Conservation (phyloP, 1,140 invertebrate species). For the Drosophila pachea region DNA sequence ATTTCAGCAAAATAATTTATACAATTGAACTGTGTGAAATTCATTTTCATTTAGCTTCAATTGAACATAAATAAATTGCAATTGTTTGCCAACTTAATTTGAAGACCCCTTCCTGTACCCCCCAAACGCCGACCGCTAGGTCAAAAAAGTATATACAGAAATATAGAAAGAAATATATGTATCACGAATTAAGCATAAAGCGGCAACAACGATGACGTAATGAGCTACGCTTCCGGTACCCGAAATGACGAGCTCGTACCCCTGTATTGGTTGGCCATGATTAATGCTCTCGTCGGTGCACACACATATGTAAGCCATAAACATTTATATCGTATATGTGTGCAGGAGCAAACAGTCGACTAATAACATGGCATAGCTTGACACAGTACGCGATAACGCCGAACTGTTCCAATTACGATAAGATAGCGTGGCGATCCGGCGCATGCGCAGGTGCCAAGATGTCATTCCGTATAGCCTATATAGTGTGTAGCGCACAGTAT, state of each 20-base stretch:
- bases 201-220: slow-evolving; percentile 39
- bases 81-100: slow-evolving; percentile 16
- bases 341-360: neutral
- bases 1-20: neutral
- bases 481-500: slow-evolving; percentile 1
- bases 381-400: slow-evolving; percentile 23
- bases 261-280: slow-evolving; percentile 39
- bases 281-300: slow-evolving; percentile 47
- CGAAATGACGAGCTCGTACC: slow-evolving; percentile 32
- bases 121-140: too few relatives aligned
- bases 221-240: slow-evolving; percentile 35
- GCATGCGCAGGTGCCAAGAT: slow-evolving; percentile 53
- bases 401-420: slow-evolving; percentile 35
- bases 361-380: neutral
- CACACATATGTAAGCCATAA: slow-evolving; percentile 9
- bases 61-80: slow-evolving; percentile 5
- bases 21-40: slow-evolving; percentile 3
- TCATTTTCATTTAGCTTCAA: slow-evolving; percentile 5
- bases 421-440: slow-evolving; percentile 36
- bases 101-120: neutral
- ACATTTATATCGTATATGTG: too few relatives aligned
- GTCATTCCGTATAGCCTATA: slow-evolving; percentile 12
- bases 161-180: too few relatives aligned
- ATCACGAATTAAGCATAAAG: slow-evolving; percentile 24
- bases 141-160: neutral